Conservation (phyloP, 1,140 invertebrate genomes). For the Diachasma alloeum region DNA sequence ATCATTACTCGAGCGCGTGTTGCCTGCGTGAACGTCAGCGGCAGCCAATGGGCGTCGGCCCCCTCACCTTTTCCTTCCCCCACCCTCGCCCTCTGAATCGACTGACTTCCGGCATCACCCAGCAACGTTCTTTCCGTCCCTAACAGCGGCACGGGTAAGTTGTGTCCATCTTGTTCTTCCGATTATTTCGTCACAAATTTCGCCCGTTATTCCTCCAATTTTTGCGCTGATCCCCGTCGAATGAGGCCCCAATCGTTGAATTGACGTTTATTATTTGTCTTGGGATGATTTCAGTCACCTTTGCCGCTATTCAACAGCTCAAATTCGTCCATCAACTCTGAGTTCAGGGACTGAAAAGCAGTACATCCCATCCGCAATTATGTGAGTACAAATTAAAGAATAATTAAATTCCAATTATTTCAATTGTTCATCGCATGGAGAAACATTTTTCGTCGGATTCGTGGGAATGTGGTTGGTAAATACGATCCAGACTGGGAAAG, state of each 20-base stretch:
- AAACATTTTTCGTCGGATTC: neutral
- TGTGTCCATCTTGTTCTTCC: constrained; percentile 1
- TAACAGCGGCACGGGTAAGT: constrained; percentile 53
- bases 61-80: neutral
- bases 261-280: constrained; percentile 7
- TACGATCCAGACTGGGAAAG: neutral
- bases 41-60: neutral
- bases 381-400: constrained; percentile 45
- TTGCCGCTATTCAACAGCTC: constrained; percentile 35
- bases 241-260: neutral
- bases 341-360: constrained; percentile 42
- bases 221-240: neutral
- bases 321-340: constrained; percentile 25
- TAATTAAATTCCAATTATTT: neutral
- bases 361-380: constrained; percentile 34
- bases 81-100: neutral
- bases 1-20: neutral
- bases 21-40: neutral
- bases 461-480: neutral
- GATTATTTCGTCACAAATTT: neutral
- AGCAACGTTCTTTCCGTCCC: constrained; percentile 54
- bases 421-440: neutral
- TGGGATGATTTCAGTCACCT: constrained; percentile 40
- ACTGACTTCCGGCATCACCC: constrained; percentile 34
- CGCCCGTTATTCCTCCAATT: neutral